Evolutionary conservation across 2,113 vertebrate species (phyloP), one percentile per base, ranked within the genome.

Genomic region (Sylvilagus bachmani): DNA sequence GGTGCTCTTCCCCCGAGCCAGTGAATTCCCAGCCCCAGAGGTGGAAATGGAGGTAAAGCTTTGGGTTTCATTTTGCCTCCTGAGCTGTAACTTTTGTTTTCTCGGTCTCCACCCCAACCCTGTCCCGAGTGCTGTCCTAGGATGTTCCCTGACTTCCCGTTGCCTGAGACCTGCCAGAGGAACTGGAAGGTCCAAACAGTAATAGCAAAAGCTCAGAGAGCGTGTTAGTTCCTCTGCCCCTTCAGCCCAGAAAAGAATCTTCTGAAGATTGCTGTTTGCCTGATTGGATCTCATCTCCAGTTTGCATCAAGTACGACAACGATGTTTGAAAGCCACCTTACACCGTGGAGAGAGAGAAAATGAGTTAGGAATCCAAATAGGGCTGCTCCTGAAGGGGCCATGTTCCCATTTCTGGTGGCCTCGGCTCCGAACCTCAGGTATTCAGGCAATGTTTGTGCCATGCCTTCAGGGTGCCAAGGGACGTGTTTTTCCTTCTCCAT

Each of bases 1-100:
- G 86, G 95, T 99, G 94, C 98, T 99, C 86, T 99, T 99, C 88
- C 99, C 99, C 21, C 98, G 99, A 58, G 98, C 98, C 77, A 95
- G 98, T 24, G 99, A 99, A 89, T 97, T 97, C 14, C 96, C 98
- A 19, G 96, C 97, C 14, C 95, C 98, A 10, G 97, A 98, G 89
- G 97, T 96, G 16, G 98, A 99, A 96, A 88, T 95, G 29, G 98
- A 99, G 99, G 99, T 99, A 97, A 98, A 64, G 27, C 67, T 85
- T 0, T 55, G 38, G 84, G 49, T 85, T 95, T 94, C 12, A 25
- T 85, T 91, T 94, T 64, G 27, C 71, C 49, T 77, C 17, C 75
- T 64, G 27, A 44, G 67, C 10, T 38, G 13, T 67, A 31, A 13
- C 8, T 64, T 70, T 44, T 79, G 51, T 21, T 55, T 36, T 71